Evolutionary conservation across 37 sponge, comb jelly and placozoan species (phyloP), one percentile per base, ranked within the genome.

Genomic region (Haliclona indistincta): DNA sequence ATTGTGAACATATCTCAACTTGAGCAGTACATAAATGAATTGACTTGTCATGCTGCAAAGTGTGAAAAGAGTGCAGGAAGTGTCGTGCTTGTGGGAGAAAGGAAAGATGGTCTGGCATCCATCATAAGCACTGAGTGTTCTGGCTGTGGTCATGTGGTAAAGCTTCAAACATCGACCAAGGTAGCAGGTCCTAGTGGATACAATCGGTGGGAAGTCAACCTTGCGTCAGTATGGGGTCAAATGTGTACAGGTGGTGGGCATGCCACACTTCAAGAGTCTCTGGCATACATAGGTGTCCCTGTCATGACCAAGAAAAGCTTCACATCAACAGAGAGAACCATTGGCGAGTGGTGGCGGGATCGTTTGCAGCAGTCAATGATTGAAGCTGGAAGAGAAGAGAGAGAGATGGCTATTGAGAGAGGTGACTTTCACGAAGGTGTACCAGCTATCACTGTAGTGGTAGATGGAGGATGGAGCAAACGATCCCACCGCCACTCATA

Each of bases 161-260:
- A 2, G 30, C 58, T 69, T 26, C 63, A 66, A 32, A 70, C 71
- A 70, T 56, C 80, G 34, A 60, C 25, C 25, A 80, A 80, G 33
- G 63, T 80, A 28, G 56, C 69, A 45, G 80, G 80, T 10, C 69
- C 51, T 15, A n/a, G 67, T 10, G 26, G 77, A 36, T 7, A 8
- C 17, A 43, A 25, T 8, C 26, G 71, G 8, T 77, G 85, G 78
- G 70, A 65, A 41, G 68, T 58, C 19, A 84, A 77, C 22, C 35
- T 71, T 42, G 73, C 74, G 25, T 79, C 70, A 36, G 80, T 86
- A 41, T 74, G 78, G 68, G 86, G 78, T 13, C 79, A 84, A 49
- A 86, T 86, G 79, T 20, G 70, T 5, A 78, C 75, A 3, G 79
- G 86, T n/a, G 86, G 75, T 35, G 80, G 86, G 0, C 73, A 63